phyloP scores from a whole-genome alignment of 2,797 vertebrate genomes.

The Hypotaenidia philippensis region DNA sequence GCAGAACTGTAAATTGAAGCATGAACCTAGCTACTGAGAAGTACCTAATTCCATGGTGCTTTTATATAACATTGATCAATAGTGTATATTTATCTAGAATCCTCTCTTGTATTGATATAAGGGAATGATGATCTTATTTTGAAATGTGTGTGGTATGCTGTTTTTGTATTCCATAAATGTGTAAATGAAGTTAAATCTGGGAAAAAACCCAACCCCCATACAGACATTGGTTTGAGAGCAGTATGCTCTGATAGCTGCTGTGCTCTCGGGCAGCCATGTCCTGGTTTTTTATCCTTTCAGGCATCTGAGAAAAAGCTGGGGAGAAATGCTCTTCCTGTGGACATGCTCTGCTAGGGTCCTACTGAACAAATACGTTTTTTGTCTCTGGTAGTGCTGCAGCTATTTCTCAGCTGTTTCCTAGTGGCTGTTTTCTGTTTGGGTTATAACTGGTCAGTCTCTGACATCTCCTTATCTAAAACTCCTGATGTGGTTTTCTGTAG shows the following conservation, averaged over 20 bases:
- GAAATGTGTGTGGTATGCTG: not conserved
- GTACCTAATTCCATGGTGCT: not conserved
- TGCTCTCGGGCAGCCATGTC: not conserved
- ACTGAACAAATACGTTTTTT: not conserved
- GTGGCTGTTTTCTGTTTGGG: not conserved
- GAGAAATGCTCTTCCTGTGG: fast-evolving
- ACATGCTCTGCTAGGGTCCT: not conserved
- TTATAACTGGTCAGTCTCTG: not conserved
- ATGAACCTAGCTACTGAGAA: not conserved
- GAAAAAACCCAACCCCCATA: fast-evolving
- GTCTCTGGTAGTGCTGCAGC: not conserved
- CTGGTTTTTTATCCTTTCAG: not conserved
- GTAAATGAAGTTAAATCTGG: not conserved
- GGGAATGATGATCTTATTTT: not conserved
- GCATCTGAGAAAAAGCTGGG: not conserved
- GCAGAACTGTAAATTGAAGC: not conserved
- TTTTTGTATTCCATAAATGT: not conserved
- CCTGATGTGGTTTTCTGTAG: not conserved
- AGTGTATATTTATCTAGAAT: not conserved
- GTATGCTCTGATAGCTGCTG: not conserved
- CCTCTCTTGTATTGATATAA: not conserved
- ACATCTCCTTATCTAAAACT: not conserved
- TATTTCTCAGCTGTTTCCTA: not conserved
- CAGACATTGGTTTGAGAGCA: not conserved
- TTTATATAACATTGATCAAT: fast-evolving